Evolutionary conservation across 2,797 vertebrate species (phyloP), one percentile per base, ranked within the genome.

Genomic region (Alosa sapidissima): DNA sequence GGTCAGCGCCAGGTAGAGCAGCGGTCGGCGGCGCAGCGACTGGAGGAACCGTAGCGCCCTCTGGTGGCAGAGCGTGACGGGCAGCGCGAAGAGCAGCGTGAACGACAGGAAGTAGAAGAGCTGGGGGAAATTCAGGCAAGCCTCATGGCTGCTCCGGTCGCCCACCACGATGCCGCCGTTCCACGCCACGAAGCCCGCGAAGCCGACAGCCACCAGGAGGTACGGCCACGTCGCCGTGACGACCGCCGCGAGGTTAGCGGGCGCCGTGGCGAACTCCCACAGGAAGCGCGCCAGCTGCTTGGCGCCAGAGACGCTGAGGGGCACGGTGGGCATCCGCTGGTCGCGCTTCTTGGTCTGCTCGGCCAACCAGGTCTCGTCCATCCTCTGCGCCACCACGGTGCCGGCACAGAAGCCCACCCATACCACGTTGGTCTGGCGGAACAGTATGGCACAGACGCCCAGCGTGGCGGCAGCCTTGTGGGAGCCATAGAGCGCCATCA

Each of bases 321-420:
- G 96, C 10, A 93, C 90, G 13, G 11, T 1, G 14, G 92, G 86
- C 6, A 91, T 90, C 88, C 94, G 96, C 85, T 97, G 97, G 0
- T 99, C 98, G 87, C 93, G 96, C 93, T 97, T 98, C 89, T 99
- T 99, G 0, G 91, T 85, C 8, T 96, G 91, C 48, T 97, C 96
- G 5, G 83, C 92, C 86, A 91, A 95, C 98, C 98, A 99, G 21
- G 94, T 94, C 84, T 99, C 97, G 0, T 96, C 96, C 89, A 99
- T 89, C 86, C 95, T 97, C 87, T 96, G 93, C 0, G 97, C 96
- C 84, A 97, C 85, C 81, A 98, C 13, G 0, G 94, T 96, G 88
- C 96, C 97, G 0, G 97, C 97, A n/a, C 98, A 98, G 93, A 99
- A 99, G 8, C 93, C 94, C 65, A 97, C 95, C 98, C 98, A 99